Evolutionary conservation across 2,113 vertebrate genomes (phyloP), one percentile per base, ranked within the genome.

Genomic region (Pundamilia nyererei): DNA sequence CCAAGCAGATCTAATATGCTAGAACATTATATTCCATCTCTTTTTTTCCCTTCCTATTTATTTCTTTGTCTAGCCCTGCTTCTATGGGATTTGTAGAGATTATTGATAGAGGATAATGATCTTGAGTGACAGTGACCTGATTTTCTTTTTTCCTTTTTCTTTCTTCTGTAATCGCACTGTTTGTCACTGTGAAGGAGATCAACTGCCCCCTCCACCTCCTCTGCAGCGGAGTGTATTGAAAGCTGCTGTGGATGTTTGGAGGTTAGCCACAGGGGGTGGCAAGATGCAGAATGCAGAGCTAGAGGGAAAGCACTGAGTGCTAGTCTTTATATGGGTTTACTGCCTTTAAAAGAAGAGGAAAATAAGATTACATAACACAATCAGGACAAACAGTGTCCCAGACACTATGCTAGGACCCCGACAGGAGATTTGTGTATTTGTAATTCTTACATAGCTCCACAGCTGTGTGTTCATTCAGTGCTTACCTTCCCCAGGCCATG

Each of bases 101-200:
- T 89, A 87, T 90, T 85, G 91, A 92, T 77, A 8, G 80, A 85
- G 86, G 92, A 95, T 93, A 94, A 96, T 94, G 91, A 96, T 95
- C 87, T 72, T 29, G 86, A 94, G 88, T 93, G 94, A 95, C 95
- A 94, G 93, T 87, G 92, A 84, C 92, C 92, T 95, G 93, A 92
- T 94, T 95, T 84, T 86, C 53, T 58, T 82, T 70, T 65, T 81
- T 53, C 47, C 21, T 68, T 88, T 86, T 54, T 84, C 80, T 65
- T 89, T 83, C 85, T 89, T 85, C 75, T 84, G 49, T 90, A 88
- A 92, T 93, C 86, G 5, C 55, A 26, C 54, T 79, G 86, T 89
- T 68, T 83, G 87, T 90, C 87, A 88, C 31, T 85, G 81, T 81
- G 80, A 81, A 83, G 60, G 79, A 90, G 91, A 87, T 90, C 80